Evolutionary conservation across 2,888 invertebrate genomes (phyloP).

Genomic region (Gryllus longicercus): DNA sequence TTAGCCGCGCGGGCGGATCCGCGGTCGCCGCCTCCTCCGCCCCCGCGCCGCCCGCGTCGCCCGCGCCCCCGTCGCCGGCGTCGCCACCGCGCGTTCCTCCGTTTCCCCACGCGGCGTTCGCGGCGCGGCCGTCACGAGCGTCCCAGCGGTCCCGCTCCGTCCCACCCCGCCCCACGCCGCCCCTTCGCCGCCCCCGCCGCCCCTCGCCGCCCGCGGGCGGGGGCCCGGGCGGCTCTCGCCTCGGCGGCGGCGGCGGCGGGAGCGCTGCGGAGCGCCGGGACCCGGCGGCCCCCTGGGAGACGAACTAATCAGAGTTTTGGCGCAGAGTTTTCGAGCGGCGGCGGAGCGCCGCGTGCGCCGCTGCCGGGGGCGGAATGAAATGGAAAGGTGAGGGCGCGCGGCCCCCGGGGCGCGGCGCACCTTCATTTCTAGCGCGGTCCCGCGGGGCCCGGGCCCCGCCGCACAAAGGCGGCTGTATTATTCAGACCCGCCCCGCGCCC

Average conservation of each 20-base stretch:
- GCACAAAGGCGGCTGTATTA: constrained; percentile 20
- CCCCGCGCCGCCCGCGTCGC: constrained; percentile 3
- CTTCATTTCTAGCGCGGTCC: constrained; percentile 34
- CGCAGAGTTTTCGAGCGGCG: constrained; percentile 37
- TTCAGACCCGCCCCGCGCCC: constrained; percentile 12
- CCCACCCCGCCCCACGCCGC: too few relatives aligned
- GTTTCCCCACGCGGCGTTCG: neutral
- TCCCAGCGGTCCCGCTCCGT: neutral
- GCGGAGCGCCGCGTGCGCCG: constrained; percentile 33
- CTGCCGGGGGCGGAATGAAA: constrained; percentile 35
- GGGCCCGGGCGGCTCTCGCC: neutral
- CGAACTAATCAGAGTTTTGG: constrained; percentile 38
- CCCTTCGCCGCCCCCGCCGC: neutral
- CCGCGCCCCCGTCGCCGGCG: neutral
- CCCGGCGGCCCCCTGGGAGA: constrained; percentile 29
- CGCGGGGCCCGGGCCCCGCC: constrained; percentile 18
- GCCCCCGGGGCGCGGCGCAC: constrained; percentile 42
- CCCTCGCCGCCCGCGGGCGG: neutral
- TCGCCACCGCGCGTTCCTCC: neutral
- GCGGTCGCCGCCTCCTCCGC: constrained; percentile 27
- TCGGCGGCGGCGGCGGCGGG: neutral
- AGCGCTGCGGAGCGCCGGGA: constrained; percentile 19
- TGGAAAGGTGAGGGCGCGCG: constrained; percentile 38
- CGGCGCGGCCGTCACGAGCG: neutral
- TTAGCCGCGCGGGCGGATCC: constrained; percentile 27